Base-by-base conservation (phyloP, 2,888 invertebrate genomes). In the Melanotus villosus region DNA sequence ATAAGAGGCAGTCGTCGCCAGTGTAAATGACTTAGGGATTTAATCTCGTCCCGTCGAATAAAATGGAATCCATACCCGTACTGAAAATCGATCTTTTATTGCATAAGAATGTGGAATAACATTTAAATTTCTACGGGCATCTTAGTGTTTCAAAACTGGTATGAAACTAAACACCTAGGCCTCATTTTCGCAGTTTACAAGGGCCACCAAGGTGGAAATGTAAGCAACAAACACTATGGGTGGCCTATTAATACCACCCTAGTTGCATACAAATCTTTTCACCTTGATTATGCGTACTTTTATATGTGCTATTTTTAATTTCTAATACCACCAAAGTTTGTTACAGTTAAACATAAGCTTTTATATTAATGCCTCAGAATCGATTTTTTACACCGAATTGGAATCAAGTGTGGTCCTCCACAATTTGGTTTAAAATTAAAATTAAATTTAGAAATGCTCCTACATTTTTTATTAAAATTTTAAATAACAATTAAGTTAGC, bases 171-270 rank as follows among this genome's bases (percentile, higher is more conserved):
- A 67, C 52, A 62, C 60, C 47, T 58, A 56, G 26, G 47, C 41
- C 45, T 60, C 45, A 47, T 54, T 67, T 66, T 59, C 32, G 60
- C 60, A 43, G 41, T 56, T 14, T 47, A 38, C 41, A 54, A 59
- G 45, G 67, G 52, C 67, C 67, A 67, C 67, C 67, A 67, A 62
- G 43, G 67, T 62, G 54, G 67, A 54, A 41, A 34, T 62, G 38
- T 34, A 14, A 36, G 21, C 62, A 18, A n/a, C 18, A 12, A n/a
- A 10, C 47, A 23, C 47, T 47, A 47, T 67, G 67, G 67, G 67
- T 67, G 67, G 67, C 47, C 67, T 54, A 58, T 65, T 65, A 58
- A 50, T 58, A 32, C 57, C 43, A 57, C 58, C 57, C 47, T 30
- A 7, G 19, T 56, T 52, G 32, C 12, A 41, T 54, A 14, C 43